Percentiles rank a stretch among this genome's conserved stretches.
Evolutionary conservation across 2,113 vertebrate genomes (phyloP).

Genomic region (Orcinus orca): DNA sequence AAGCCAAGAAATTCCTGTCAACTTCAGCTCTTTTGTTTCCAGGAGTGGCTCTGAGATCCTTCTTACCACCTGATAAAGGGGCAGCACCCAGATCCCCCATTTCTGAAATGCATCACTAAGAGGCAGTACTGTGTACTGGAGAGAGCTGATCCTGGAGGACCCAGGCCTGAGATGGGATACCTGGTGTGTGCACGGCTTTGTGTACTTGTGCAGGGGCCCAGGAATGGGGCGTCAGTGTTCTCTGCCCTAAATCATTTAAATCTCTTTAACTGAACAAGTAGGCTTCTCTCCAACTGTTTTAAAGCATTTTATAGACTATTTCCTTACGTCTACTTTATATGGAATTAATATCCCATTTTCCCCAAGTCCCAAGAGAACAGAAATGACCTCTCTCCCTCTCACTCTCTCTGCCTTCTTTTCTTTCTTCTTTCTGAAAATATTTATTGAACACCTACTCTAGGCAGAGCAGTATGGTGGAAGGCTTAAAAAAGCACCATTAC

Average conservation of each 20-base stretch:
- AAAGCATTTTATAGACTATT: background rate
- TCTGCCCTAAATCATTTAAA: background rate
- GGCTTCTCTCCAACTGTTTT: background rate
- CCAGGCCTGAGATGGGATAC: background rate
- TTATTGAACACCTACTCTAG: background rate
- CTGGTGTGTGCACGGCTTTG: background rate
- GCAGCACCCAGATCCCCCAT: no score
- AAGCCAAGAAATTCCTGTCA: background rate
- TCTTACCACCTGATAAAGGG: background rate
- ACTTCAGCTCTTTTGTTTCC: background rate
- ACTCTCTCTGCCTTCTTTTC: background rate
- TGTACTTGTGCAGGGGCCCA: background rate
- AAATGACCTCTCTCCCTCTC: background rate
- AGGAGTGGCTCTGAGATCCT: background rate
- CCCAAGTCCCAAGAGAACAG: background rate
- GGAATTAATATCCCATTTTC: background rate
- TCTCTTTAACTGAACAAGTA: background rate
- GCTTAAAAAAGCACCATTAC: background rate
- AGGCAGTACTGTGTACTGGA: background rate
- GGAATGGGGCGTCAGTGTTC: background rate
- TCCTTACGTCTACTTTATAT: background rate
- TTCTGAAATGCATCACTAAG: background rate
- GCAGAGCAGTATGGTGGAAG: background rate
- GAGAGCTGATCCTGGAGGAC: background rate
- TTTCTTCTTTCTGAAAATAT: background rate